Evolutionary conservation across 2,888 invertebrate species (phyloP), one percentile per base, ranked within the genome.

Genomic region (Parochlus steinenii): DNA sequence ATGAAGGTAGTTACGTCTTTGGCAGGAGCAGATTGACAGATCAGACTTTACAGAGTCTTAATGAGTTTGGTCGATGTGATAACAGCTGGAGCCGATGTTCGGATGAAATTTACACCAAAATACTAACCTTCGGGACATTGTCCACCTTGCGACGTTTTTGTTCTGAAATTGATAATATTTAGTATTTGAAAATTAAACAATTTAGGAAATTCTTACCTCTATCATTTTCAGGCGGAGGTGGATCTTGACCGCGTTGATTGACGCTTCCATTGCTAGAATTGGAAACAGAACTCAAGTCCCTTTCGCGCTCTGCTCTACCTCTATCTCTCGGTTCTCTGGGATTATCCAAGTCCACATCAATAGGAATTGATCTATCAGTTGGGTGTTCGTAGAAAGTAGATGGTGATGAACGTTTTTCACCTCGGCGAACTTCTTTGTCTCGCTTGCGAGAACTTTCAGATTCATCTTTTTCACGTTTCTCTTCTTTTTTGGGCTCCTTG

Each of bases 61-160:
- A n/a, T n/a, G n/a, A n/a, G n/a, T n/a, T n/a, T n/a, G n/a, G n/a
- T n/a, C n/a, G n/a, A n/a, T n/a, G n/a, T n/a, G n/a, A n/a, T n/a
- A n/a, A n/a, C n/a, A n/a, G n/a, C n/a, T n/a, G n/a, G n/a, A n/a
- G n/a, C n/a, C n/a, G n/a, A n/a, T n/a, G n/a, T n/a, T n/a, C n/a
- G n/a, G n/a, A n/a, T n/a, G n/a, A n/a, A n/a, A n/a, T 49, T 50
- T 55, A 54, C 63, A 67, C 63, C 61, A 63, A 67, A 64, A 74
- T 77, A 77, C 76, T 74, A 73, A 83, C 82, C 80, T 83, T 85
- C 67, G 76, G 71, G 58, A 69, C 64, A 59, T 63, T 67, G 59
- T 85, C 85, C 63, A 82, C 57, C 73, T 83, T 85, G 64, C 83
- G 75, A 61, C 85, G 71, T 65, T 85, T 85, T 50, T 71, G 65